Evolutionary conservation across 2,113 vertebrate genomes (phyloP).

Genomic region (Oncorhynchus clarkii): DNA sequence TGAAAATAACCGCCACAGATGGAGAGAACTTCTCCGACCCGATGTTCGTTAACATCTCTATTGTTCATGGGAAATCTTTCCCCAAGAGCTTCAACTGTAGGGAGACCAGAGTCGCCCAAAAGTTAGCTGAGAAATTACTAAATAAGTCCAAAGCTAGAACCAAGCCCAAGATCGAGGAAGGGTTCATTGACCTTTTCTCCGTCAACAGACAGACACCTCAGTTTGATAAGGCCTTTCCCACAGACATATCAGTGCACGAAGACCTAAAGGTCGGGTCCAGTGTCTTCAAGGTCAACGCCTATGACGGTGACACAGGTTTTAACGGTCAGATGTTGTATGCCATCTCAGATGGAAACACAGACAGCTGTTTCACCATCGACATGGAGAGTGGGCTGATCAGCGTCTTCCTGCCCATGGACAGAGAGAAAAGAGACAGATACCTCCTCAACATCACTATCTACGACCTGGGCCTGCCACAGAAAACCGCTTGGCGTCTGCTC

Average conservation of each 20-base stretch:
- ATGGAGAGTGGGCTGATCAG: conserved; percentile 85
- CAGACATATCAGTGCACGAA: conserved; percentile 85
- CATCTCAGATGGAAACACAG: conserved; percentile 88
- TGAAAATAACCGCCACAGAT: conserved; percentile 93
- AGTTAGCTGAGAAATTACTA: conserved; percentile 91
- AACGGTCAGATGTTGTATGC: conserved; percentile 90
- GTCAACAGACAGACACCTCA: conserved; percentile 91
- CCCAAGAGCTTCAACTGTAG: conserved; percentile 87
- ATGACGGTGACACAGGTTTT: conserved; percentile 92
- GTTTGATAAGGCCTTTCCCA: conserved; percentile 91
- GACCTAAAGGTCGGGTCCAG: conserved; percentile 82
- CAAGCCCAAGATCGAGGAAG: conserved; percentile 87
- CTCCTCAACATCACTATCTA: conserved; percentile 92
- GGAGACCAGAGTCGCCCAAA: conserved; percentile 93
- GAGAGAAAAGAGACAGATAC: conserved; percentile 88
- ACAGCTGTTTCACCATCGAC: conserved; percentile 89
- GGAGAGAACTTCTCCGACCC: conserved; percentile 93
- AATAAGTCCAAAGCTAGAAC: conserved; percentile 89
- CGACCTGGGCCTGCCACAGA: conserved; percentile 91
- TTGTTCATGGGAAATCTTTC: conserved; percentile 83
- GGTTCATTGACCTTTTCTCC: conserved; percentile 92
- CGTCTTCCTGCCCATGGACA: conserved; percentile 90
- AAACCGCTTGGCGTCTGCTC: conserved; percentile 85
- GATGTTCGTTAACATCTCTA: conserved; percentile 93
- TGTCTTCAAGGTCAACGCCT: conserved; percentile 86